phyloP scores from a whole-genome alignment of 30 jellyfish, hydroid and myxozoan genomes.

The Morbakka virulenta region DNA sequence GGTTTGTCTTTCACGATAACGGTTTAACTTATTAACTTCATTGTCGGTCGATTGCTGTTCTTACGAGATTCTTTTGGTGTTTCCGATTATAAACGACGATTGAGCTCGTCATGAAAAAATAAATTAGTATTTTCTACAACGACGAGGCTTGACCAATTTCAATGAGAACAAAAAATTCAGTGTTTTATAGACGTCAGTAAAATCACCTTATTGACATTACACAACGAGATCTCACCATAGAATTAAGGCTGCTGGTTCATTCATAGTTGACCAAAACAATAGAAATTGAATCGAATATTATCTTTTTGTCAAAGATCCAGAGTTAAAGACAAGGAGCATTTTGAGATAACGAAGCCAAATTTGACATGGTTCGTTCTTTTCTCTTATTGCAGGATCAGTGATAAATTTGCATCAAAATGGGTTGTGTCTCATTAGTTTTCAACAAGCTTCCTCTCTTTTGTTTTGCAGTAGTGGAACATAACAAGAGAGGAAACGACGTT shows the following conservation, averaged over 20 bases:
- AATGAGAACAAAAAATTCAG: no score
- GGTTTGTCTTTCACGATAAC: no score
- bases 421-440: constrained; percentile 60
- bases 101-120: no score
- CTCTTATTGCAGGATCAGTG: constrained; percentile 60
- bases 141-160: no score
- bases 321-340: constrained; percentile 44
- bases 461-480: constrained; percentile 38
- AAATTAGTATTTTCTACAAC: no score
- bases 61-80: no score
- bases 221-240: not conserved
- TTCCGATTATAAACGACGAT: no score
- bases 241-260: not conserved
- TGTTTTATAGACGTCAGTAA: no score
- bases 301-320: constrained; percentile 72
- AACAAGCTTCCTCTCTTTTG: constrained; percentile 73
- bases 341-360: constrained; percentile 53
- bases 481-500: constrained; percentile 77
- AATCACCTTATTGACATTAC: not conserved
- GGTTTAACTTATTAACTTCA: no score
- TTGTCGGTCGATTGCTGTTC: no score
- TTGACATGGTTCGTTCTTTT: constrained; percentile 45
- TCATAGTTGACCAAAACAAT: constrained; percentile 34
- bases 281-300: constrained; percentile 65
- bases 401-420: constrained; percentile 63